Conservation (phyloP, 1,140 invertebrate species). For the Drosophila kikkawai region DNA sequence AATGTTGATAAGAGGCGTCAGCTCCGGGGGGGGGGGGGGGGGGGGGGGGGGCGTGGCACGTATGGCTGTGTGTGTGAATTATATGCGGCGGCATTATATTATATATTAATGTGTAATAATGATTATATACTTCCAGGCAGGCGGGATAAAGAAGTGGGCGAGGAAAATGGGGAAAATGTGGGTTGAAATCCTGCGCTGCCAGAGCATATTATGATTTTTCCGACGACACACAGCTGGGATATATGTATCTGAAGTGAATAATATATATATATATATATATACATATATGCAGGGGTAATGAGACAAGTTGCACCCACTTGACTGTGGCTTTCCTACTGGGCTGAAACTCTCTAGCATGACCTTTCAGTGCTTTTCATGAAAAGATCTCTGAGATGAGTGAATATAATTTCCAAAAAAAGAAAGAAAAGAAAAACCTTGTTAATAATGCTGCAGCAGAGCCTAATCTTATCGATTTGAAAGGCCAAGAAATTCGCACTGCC, state of each 20-base stretch:
- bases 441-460: background rate
- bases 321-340: too few species aligned
- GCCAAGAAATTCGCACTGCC: background rate
- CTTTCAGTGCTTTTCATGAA: background rate
- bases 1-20: conserved; percentile 67
- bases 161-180: background rate
- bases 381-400: too few species aligned
- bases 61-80: conserved; percentile 47
- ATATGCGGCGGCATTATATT: conserved; percentile 68
- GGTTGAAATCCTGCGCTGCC: background rate
- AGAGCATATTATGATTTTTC: conserved; percentile 1
- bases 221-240: background rate
- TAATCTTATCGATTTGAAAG: conserved; percentile 9
- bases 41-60: conserved; percentile 33
- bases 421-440: too few species aligned
- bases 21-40: conserved; percentile 36
- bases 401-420: too few species aligned
- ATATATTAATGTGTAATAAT: conserved; percentile 76
- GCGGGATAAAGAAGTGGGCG: conserved; percentile 4
- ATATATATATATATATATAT: too few species aligned
- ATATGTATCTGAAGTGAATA: too few species aligned
- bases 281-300: background rate
- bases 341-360: background rate
- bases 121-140: conserved; percentile 48
- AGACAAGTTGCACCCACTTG: background rate